phyloP scores from a whole-genome alignment of 1,140 invertebrate genomes.

The Drosophila subobscura region DNA sequence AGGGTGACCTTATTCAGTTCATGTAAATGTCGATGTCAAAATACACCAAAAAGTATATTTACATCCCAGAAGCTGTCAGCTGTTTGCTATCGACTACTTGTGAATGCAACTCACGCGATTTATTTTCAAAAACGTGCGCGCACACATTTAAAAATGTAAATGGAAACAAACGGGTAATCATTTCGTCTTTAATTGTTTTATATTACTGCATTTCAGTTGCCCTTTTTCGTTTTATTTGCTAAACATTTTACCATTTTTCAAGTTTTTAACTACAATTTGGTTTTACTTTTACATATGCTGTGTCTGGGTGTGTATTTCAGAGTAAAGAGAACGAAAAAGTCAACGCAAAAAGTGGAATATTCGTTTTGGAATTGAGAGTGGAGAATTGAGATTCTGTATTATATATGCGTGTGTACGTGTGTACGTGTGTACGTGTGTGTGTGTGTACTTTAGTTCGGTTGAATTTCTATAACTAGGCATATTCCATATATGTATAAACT shows the following conservation, averaged over 20 bases:
- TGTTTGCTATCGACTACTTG: no score
- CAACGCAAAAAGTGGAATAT: slow-evolving; percentile 11
- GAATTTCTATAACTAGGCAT: slow-evolving; percentile 41
- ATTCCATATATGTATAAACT: slow-evolving; percentile 59
- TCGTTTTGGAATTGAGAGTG: slow-evolving; percentile 7
- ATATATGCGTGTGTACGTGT: slow-evolving; percentile 1
- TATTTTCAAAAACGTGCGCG: neutral
- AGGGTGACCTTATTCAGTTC: no score
- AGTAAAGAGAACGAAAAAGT: slow-evolving; percentile 1
- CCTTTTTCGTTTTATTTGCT: slow-evolving; percentile 72
- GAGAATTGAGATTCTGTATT: slow-evolving; percentile 45
- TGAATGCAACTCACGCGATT: neutral
- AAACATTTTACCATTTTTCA: slow-evolving; percentile 76
- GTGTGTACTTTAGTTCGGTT: slow-evolving; percentile 42
- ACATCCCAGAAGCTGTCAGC: no score
- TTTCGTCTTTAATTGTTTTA: slow-evolving; percentile 32
- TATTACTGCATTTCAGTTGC: slow-evolving; percentile 57
- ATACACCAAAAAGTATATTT: no score
- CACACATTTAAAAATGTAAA: neutral
- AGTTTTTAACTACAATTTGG: slow-evolving; percentile 78
- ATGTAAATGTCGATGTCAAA: no score
- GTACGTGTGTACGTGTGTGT: slow-evolving; percentile 32
- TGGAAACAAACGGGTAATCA: neutral
- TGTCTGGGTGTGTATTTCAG: slow-evolving; percentile 19
- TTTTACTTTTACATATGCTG: slow-evolving; percentile 71